Conservation (phyloP, 1,140 invertebrate species). For the Zaprionus vittiger region DNA sequence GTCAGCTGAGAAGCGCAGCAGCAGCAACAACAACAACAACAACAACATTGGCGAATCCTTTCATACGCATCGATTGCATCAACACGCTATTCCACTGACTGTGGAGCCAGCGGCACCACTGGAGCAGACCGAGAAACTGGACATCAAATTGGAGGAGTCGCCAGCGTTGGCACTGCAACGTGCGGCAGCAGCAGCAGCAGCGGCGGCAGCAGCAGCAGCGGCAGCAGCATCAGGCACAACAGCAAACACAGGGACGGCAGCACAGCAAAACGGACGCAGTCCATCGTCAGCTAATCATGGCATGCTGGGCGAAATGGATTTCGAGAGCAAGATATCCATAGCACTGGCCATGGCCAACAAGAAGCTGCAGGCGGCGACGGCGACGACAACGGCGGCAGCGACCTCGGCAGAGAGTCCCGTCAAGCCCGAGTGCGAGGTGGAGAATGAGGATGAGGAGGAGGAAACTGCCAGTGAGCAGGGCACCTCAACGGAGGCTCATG, state of each 20-base stretch:
- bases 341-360: conserved; percentile 64
- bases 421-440: conserved; percentile 45
- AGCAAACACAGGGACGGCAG: conserved; percentile 17
- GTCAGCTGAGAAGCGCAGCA: conserved; percentile 44
- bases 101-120: conserved; percentile 78
- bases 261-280: conserved; percentile 35
- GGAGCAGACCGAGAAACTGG: conserved; percentile 80
- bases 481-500: conserved; percentile 59
- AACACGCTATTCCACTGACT: conserved; percentile 76
- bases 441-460: conserved; percentile 57
- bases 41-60: conserved; percentile 44
- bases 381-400: not conserved
- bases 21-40: conserved; percentile 42
- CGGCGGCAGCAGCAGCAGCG: conserved; percentile 32
- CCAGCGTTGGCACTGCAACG: conserved; percentile 72
- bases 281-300: conserved; percentile 14
- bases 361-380: conserved; percentile 30
- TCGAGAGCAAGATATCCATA: conserved; percentile 81
- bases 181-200: conserved; percentile 47
- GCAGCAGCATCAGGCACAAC: conserved; percentile 33
- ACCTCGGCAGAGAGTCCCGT: conserved; percentile 4
- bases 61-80: conserved; percentile 68
- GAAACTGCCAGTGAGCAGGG: conserved; percentile 60
- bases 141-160: conserved; percentile 79
- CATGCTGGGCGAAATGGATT: conserved; percentile 69